These are phyloP conservation scores for Cephus cinctus DNA, from an alignment of 1,140 invertebrate species.

Conservation along the genomic window DNA sequence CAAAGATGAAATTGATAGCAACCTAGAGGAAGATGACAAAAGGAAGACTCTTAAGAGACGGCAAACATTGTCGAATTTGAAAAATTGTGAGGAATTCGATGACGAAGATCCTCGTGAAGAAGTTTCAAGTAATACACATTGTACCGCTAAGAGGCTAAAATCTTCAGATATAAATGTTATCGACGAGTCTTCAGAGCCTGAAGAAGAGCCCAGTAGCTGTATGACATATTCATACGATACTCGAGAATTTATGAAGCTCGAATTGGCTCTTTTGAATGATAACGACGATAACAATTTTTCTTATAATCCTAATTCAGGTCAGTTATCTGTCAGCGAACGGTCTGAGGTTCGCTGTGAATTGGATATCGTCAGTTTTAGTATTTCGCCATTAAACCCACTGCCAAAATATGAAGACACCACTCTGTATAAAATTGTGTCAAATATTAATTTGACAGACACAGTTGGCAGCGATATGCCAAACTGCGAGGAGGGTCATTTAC, in stretches of 20 bases:
- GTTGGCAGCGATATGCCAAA: background rate
- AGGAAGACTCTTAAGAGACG: no score
- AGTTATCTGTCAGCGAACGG: background rate
- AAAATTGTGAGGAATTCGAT: background rate
- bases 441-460: constrained; percentile 47
- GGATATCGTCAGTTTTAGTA: no score
- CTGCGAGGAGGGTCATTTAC: no score
- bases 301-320: background rate
- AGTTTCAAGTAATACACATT: no score
- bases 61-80: no score
- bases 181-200: background rate
- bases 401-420: constrained; percentile 54
- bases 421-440: constrained; percentile 52
- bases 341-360: no score
- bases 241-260: constrained; percentile 39
- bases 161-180: background rate
- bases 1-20: no score
- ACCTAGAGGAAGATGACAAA: no score
- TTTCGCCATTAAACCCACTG: no score
- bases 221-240: constrained; percentile 40
- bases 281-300: background rate
- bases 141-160: background rate
- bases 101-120: no score
- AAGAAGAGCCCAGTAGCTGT: constrained; percentile 3
- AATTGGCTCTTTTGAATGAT: constrained; percentile 20